Conservation (phyloP, 2,113 vertebrate genomes). For the Tragelaphus strepsiceros region DNA sequence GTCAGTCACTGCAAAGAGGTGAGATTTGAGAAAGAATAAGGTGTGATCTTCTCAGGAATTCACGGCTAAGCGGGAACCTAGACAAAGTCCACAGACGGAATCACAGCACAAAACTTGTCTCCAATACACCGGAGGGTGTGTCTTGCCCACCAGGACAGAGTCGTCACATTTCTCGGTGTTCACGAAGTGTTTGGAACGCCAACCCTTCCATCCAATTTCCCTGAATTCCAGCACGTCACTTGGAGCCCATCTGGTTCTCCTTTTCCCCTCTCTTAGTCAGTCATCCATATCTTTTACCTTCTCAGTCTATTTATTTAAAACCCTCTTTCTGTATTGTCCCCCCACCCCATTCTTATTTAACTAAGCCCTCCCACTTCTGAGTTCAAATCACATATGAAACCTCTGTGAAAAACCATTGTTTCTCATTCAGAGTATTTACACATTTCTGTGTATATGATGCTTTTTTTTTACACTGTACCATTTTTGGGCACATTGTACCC, state of each 20-base stretch:
- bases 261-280: background rate
- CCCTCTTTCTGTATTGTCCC: background rate
- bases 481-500: background rate
- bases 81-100: background rate
- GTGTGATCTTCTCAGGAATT: conserved; percentile 17
- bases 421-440: background rate
- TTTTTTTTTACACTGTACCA: background rate
- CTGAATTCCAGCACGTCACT: conserved; percentile 24
- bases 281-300: conserved; percentile 29
- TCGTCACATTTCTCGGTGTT: conserved; percentile 33
- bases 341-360: background rate
- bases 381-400: background rate
- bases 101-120: conserved; percentile 14
- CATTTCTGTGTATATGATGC: background rate
- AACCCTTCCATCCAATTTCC: conserved; percentile 29
- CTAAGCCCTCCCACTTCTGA: background rate
- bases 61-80: background rate
- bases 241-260: conserved; percentile 41
- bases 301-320: background rate
- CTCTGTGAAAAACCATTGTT: background rate
- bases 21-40: background rate
- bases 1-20: background rate
- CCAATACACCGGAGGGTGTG: background rate
- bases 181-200: conserved; percentile 30
- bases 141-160: conserved; percentile 39